Evolutionary conservation across 2,888 invertebrate genomes (phyloP).

Genomic region (Xestia rhomboidea): DNA sequence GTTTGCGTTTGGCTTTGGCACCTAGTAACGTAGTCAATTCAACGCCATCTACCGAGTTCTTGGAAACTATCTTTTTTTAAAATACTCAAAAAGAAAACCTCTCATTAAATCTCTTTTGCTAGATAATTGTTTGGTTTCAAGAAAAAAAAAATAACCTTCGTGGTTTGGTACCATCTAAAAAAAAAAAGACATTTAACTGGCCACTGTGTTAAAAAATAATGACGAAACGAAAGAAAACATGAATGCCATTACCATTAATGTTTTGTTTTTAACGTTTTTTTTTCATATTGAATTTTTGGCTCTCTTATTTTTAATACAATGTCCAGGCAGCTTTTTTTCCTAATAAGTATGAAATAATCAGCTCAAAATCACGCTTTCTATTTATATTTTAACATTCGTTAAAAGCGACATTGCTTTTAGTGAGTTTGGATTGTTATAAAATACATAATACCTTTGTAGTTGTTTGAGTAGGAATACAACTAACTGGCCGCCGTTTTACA

Average conservation of each 20-base stretch:
- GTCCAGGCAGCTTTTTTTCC: not conserved
- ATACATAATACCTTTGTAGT: not conserved
- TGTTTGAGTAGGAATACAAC: not conserved
- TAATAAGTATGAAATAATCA: not conserved
- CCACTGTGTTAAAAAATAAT: not conserved
- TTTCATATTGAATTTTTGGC: too few relatives aligned
- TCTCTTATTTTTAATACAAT: not conserved
- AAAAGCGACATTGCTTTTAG: too few relatives aligned
- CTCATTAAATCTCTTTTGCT: too few relatives aligned
- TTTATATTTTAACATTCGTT: not conserved
- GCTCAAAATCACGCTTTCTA: not conserved
- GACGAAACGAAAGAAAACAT: too few relatives aligned
- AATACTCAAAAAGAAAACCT: too few relatives aligned
- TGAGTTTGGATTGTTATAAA: not conserved
- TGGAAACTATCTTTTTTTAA: too few relatives aligned
- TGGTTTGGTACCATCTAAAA: not conserved
- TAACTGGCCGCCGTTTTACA: not conserved
- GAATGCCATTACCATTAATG: not conserved
- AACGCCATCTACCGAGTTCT: too few relatives aligned
- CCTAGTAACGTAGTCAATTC: too few relatives aligned
- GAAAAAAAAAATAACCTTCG: slow-evolving; percentile 2
- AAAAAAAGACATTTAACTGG: not conserved
- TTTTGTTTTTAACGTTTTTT: not conserved
- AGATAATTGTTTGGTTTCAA: too few relatives aligned
- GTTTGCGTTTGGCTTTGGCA: too few relatives aligned